Conservation (phyloP, 2,113 vertebrate species). For the Rhodinocichla rosea region DNA sequence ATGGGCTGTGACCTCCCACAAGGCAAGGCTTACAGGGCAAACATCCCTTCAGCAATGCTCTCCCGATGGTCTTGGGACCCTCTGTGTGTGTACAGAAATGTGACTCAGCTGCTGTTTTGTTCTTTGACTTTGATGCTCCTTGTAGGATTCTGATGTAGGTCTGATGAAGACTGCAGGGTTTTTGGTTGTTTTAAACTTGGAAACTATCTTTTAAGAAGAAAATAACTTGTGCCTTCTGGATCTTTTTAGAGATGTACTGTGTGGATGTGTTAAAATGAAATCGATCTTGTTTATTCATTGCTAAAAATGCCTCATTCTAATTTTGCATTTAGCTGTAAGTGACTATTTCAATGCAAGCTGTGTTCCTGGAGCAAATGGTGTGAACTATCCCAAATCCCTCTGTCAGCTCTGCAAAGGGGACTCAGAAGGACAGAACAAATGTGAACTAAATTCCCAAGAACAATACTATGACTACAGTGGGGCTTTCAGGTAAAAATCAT, state of each 20-base stretch:
- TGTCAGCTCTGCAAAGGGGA: slow-evolving; percentile 86
- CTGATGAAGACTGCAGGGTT: neutral
- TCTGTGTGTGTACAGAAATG: neutral
- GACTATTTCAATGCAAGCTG: slow-evolving; percentile 90
- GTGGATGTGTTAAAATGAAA: neutral
- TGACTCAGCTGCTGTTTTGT: neutral
- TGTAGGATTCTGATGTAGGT: neutral
- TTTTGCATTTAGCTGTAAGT: slow-evolving; percentile 77
- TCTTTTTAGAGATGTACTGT: neutral
- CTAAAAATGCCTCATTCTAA: neutral
- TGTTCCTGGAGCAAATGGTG: slow-evolving; percentile 80
- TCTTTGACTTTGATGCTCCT: neutral
- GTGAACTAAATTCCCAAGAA: slow-evolving; percentile 73
- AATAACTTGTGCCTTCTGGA: neutral
- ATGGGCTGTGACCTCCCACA: slow-evolving; percentile 82
- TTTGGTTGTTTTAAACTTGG: neutral
- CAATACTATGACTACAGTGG: slow-evolving; percentile 85
- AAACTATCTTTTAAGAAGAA: neutral
- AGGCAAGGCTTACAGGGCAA: slow-evolving; percentile 65
- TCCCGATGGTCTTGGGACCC: neutral
- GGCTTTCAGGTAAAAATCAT: slow-evolving; percentile 86
- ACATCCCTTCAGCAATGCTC: neutral
- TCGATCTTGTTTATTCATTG: neutral
- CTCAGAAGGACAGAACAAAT: slow-evolving; percentile 60
- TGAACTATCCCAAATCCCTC: slow-evolving; percentile 72